These are phyloP conservation scores for Sphaerophoria taeniata DNA, from an alignment of 2,888 invertebrate genomes.

Conservation along the genomic window DNA sequence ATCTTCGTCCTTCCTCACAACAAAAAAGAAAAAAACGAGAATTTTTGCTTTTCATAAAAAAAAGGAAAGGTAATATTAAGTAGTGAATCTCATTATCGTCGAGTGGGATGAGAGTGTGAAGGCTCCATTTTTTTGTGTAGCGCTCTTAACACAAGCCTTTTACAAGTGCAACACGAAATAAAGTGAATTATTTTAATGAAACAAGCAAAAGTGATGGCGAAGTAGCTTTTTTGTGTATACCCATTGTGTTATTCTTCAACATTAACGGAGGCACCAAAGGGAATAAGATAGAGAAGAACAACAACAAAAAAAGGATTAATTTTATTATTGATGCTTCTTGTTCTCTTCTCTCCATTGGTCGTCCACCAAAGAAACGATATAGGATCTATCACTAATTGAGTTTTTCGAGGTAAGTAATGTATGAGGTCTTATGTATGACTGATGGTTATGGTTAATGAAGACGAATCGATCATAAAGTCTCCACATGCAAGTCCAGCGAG, in stretches of 20 bases:
- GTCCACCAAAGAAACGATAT: conserved; percentile 3
- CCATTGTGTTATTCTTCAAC: conserved; percentile 38
- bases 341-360: not conserved
- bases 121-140: conserved; percentile 5
- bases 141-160: conserved; percentile 36
- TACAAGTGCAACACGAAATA: conserved; percentile 37
- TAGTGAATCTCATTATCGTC: conserved; percentile 68
- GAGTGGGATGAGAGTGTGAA: conserved; percentile 48
- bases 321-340: conserved; percentile 25
- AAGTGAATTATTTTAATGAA: conserved; percentile 68
- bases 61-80: conserved; percentile 22
- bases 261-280: not conserved
- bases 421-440: conserved; percentile 13
- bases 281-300: not conserved
- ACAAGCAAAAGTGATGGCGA: conserved; percentile 21
- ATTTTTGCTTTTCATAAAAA: conserved; percentile 38
- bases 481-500: no score
- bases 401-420: conserved; percentile 58
- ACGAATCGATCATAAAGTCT: conserved; percentile 63
- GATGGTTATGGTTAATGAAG: conserved; percentile 44
- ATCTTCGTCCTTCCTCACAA: conserved; percentile 26
- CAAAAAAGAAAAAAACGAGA: conserved; percentile 24
- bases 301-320: conserved; percentile 57
- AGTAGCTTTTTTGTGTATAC: conserved; percentile 53
- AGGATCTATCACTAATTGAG: conserved; percentile 64